Conservation (phyloP, 1,140 invertebrate species). For the Tenebrio molitor region DNA sequence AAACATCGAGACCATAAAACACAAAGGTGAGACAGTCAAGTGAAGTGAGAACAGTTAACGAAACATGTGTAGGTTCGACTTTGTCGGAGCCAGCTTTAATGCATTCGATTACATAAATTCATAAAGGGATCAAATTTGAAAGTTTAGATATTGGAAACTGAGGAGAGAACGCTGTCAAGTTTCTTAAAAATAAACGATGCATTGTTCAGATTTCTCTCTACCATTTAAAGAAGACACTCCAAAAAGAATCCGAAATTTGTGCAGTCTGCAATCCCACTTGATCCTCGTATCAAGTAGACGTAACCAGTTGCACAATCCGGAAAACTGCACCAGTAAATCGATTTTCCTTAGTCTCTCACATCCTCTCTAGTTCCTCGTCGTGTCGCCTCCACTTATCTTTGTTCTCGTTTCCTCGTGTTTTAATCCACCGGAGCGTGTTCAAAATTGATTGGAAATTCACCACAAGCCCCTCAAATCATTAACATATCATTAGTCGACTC, state of each 20-base stretch:
- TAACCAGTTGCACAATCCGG: constrained; percentile 5
- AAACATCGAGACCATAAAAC: too few relatives aligned
- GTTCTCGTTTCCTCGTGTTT: constrained; percentile 7
- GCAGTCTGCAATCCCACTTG: too few relatives aligned
- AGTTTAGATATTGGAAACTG: constrained; percentile 24
- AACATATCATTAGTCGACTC: too few relatives aligned
- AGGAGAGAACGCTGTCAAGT: constrained; percentile 9
- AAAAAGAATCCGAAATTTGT: too few relatives aligned
- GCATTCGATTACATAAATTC: constrained; percentile 24
- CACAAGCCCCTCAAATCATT: too few relatives aligned
- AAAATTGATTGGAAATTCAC: too few relatives aligned
- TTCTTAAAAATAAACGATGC: constrained; percentile 17
- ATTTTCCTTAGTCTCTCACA: constrained; percentile 20
- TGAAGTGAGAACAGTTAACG: too few relatives aligned
- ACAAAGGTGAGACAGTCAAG: too few relatives aligned
- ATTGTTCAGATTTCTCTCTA: constrained; percentile 25
- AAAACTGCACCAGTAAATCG: constrained; percentile 3
- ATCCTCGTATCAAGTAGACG: not conserved
- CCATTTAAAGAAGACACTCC: not conserved
- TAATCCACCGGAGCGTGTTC: not conserved
- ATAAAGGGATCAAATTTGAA: constrained; percentile 29
- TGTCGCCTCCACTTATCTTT: not conserved
- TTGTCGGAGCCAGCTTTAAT: not conserved
- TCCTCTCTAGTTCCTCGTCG: constrained; percentile 17
- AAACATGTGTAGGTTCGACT: not conserved